A percentile compares a stretch with the other conserved stretches of the same genome.
Conservation (phyloP, 2,113 vertebrate genomes). For the Burhinus oedicnemus region DNA sequence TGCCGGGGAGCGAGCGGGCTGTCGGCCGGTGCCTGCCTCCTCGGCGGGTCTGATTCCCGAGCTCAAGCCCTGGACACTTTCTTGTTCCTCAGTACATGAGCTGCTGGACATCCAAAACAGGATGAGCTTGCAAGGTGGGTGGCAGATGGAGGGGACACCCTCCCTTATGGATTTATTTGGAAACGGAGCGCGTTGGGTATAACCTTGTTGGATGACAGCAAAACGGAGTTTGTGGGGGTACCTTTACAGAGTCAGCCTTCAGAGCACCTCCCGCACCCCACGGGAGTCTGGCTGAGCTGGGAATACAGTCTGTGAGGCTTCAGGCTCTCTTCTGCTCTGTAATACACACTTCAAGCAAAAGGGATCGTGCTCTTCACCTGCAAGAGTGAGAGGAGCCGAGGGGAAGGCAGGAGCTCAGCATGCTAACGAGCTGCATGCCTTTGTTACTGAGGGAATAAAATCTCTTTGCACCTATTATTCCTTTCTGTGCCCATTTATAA, state of each 20-base stretch:
- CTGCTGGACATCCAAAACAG: neutral
- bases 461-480: constrained; percentile 16
- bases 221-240: neutral
- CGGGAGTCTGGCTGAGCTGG: neutral
- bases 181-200: neutral
- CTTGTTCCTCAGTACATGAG: neutral
- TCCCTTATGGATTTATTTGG: neutral
- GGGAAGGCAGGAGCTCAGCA: constrained; percentile 16
- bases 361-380: neutral
- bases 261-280: neutral
- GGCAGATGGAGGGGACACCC: neutral
- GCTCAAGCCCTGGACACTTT: neutral
- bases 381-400: neutral
- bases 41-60: neutral
- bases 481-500: constrained; percentile 30
- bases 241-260: neutral
- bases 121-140: neutral
- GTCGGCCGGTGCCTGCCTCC: rapidly evolving
- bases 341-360: constrained; percentile 9
- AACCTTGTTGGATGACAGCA: neutral
- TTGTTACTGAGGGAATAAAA: constrained; percentile 37
- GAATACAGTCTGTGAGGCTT: neutral
- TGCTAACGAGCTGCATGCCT: neutral
- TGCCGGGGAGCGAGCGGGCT: rapidly evolving
- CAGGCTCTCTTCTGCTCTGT: neutral